Base-by-base conservation (phyloP, 2,113 vertebrate species). In the Erythrocercus mccallii region DNA sequence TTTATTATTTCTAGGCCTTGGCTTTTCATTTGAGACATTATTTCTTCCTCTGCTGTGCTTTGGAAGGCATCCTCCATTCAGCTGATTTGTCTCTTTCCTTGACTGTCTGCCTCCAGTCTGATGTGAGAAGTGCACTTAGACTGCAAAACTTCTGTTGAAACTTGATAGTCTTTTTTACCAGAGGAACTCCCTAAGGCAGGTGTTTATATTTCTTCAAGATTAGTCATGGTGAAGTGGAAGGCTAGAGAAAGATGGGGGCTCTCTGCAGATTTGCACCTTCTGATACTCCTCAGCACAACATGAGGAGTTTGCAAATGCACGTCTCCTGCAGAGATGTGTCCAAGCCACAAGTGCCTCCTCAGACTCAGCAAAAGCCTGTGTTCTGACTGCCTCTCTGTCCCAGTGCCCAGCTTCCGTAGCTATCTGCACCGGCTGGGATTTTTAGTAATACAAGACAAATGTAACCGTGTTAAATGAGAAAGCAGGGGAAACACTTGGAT, bases 361-460 rank as follows among this genome's bases (percentile, higher is more conserved):
- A 65, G 20, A 30, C 9, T 4, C 30, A 53, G 10, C 3, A 18
- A 21, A 66, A 38, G 3, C 20, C 65, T 22, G 4, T 68, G 33
- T 65, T 61, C 28, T 69, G 45, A 12, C 19, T 51, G 35, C 48
- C 23, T n/a, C 33, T 25, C 21, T 9, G 3, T 15, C 68, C 11
- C 11, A 37, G 1, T 56, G 42, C 15, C 44, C 28, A 33, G 0
- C 45, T 37, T 71, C 30, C 18, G 12, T 0, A 45, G 27, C 31
- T 72, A 9, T 33, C 80, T 69, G 27, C n/a, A 53, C 18, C n/a
- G 31, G n/a, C 11, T 56, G 45, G 5, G n/a, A 8, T 15, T 66
- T 76, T 77, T 53, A 68, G 25, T 61, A n/a, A 35, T 40, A 9
- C 2, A 19, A 33, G 45, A 44, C 4, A 88, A 60, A 77, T 21